Percentiles rank a stretch among this genome's conserved stretches.
Conservation (phyloP, 2,113 vertebrate species). For the Brienomyrus brachyistius region DNA sequence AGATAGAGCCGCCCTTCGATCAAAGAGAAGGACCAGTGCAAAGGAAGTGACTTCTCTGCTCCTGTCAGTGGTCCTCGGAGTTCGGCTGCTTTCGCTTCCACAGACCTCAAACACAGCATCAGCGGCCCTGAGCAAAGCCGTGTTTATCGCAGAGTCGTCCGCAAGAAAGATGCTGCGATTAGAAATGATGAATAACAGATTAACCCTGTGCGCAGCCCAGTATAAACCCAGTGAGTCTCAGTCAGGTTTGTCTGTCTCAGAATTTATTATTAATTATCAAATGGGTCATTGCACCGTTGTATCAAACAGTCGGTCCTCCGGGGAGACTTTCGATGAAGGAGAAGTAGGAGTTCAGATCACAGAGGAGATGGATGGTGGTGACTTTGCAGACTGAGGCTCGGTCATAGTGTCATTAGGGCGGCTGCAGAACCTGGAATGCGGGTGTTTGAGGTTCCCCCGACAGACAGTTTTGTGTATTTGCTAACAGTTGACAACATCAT, state of each 20-base stretch:
- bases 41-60: neutral
- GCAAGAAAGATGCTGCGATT: neutral
- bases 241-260: neutral
- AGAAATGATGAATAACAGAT: neutral
- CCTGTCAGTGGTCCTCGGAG: neutral
- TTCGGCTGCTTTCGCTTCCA: neutral
- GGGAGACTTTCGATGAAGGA: constrained; percentile 22
- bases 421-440: constrained; percentile 9
- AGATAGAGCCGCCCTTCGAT: neutral
- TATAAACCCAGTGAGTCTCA: neutral
- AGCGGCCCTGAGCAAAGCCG: neutral
- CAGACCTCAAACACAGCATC: constrained; percentile 45
- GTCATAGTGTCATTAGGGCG: neutral
- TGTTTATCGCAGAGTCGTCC: neutral
- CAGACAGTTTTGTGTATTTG: constrained; percentile 25
- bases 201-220: neutral
- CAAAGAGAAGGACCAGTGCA: neutral
- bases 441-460: constrained; percentile 67
- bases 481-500: constrained; percentile 26
- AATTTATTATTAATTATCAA: neutral
- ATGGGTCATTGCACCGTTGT: neutral
- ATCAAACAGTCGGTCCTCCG: neutral
- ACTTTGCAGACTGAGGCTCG: neutral
- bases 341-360: neutral
- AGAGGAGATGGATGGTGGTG: neutral